These are phyloP conservation scores for Drosophila serrata DNA, from an alignment of 1,140 invertebrate genomes.

Conservation along the genomic window DNA sequence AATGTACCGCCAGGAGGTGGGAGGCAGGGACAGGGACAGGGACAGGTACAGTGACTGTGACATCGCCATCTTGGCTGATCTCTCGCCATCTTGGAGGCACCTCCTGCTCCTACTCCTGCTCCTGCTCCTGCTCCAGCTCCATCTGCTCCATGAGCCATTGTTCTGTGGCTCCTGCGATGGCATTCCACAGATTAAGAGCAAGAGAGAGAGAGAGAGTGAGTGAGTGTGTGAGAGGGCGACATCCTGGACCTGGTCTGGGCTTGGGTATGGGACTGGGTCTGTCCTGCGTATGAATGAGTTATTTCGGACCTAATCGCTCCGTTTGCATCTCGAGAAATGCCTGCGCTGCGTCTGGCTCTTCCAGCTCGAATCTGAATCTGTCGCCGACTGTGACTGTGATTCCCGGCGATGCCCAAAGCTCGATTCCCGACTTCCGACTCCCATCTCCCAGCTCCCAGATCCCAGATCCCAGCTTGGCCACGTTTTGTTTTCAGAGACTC, in stretches of 20 bases:
- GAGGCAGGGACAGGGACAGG: neutral
- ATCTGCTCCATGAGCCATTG: conserved; percentile 59
- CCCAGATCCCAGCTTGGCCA: conserved; percentile 22
- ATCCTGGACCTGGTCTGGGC: conserved; percentile 5
- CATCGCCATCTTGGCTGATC: conserved; percentile 77
- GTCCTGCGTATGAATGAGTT: conserved; percentile 83
- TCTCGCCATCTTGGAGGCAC: conserved; percentile 72
- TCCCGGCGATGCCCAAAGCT: neutral
- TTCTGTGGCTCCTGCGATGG: conserved; percentile 76
- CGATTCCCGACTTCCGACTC: conserved; percentile 2
- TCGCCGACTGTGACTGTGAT: conserved; percentile 36
- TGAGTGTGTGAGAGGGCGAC: conserved; percentile 1
- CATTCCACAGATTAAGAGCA: conserved; percentile 73
- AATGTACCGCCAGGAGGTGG: conserved; percentile 12
- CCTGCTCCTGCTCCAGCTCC: neutral
- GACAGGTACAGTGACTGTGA: conserved; percentile 11
- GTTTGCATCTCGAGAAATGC: conserved; percentile 68
- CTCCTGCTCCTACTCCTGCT: conserved; percentile 8
- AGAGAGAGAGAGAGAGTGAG: neutral
- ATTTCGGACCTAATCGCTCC: conserved; percentile 79
- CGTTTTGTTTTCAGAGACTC: conserved; percentile 42
- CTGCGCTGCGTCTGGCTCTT: conserved; percentile 25
- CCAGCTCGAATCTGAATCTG: conserved; percentile 41
- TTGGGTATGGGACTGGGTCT: conserved; percentile 25
- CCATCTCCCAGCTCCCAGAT: conserved; percentile 1